A percentile compares a stretch with the other conserved stretches of the same genome.
These are phyloP conservation scores for Drosophila imparisetae DNA, from an alignment of 2,888 invertebrate species.

Conservation along the genomic window DNA sequence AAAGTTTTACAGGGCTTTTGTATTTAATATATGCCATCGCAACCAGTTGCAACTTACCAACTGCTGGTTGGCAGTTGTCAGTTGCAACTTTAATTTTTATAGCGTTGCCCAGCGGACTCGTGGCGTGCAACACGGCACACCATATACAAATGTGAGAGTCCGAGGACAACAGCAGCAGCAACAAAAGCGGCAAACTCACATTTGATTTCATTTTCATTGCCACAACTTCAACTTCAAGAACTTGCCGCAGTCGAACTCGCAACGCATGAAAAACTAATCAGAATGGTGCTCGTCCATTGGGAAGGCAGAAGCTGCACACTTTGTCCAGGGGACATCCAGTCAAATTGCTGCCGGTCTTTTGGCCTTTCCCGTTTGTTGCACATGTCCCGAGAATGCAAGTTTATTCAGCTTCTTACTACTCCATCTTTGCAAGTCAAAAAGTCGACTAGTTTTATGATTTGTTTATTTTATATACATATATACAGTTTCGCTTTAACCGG, in stretches of 20 bases:
- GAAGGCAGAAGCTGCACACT: constrained; percentile 19
- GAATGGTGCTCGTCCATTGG: constrained; percentile 44
- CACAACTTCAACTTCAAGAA: constrained; percentile 26
- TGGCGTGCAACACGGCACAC: constrained; percentile 11
- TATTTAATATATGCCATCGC: constrained; percentile 64
- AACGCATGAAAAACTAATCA: constrained; percentile 73
- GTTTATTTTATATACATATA: constrained; percentile 15
- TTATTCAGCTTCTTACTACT: constrained; percentile 49
- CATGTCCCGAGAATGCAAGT: constrained; percentile 57
- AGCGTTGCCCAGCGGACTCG: constrained; percentile 10
- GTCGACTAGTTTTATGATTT: constrained; percentile 51
- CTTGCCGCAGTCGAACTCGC: constrained; percentile 37
- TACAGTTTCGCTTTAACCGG: constrained; percentile 9
- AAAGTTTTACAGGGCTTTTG: constrained; percentile 68
- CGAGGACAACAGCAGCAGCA: constrained; percentile 23
- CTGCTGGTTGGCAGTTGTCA: constrained; percentile 33
- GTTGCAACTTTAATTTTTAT: constrained; percentile 63
- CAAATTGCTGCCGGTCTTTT: constrained; percentile 48
- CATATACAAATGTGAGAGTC: constrained; percentile 16
- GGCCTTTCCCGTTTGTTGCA: constrained; percentile 45
- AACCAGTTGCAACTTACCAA: constrained; percentile 41
- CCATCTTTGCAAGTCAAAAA: constrained; percentile 33
- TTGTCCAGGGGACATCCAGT: constrained; percentile 21
- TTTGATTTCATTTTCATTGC: constrained; percentile 60
- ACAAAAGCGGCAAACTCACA: constrained; percentile 36